Evolutionary conservation across 1,140 invertebrate species (phyloP), one percentile per base, ranked within the genome.

Genomic region (Helicoverpa zea): DNA sequence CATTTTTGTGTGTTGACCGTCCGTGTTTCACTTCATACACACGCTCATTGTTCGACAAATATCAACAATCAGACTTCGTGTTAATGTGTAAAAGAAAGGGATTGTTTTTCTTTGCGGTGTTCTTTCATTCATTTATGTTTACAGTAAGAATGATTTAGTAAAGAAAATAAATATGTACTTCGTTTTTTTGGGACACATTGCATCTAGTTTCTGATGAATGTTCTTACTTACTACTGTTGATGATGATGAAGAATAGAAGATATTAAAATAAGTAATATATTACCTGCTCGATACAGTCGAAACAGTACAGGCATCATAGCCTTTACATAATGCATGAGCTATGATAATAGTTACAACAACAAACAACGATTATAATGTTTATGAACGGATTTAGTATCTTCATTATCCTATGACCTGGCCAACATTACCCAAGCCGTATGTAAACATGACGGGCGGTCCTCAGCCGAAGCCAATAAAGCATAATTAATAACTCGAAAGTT

Each of bases 401-500:
- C 84, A 88, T 85, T 84, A 84, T 82, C 59, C 61, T 79, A 74
- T 88, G 85, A 87, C 88, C 89, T 83, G 75, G 70, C 87, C 85
- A 79, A 78, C 72, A 86, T 89, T 92, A 87, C 87, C 79, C 87
- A 90, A 90, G 86, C 49, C 81, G 72, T 68, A 83, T 81, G 79
- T 84, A 84, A 89, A 91, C 89, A 89, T 87, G 85, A 85, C 86
- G 76, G 82, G 76, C 82, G 79, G 79, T 79, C 81, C 49, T 77
- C 77, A 79, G 47, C n/a, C 49, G 81, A 81, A 84, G 77, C 81
- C 86, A 86, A 88, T 89, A 89, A 88, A 87, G 81, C 83, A 89
- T 90, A 91, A 94, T 92, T 92, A 90, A 92, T 94, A 86, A 88
- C 85, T 86, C 77, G 84, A 86, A 90, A 91, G 87, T 93, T 92